Base-by-base conservation (phyloP, 1,140 invertebrate species). In the Scylla paramamosain region DNA sequence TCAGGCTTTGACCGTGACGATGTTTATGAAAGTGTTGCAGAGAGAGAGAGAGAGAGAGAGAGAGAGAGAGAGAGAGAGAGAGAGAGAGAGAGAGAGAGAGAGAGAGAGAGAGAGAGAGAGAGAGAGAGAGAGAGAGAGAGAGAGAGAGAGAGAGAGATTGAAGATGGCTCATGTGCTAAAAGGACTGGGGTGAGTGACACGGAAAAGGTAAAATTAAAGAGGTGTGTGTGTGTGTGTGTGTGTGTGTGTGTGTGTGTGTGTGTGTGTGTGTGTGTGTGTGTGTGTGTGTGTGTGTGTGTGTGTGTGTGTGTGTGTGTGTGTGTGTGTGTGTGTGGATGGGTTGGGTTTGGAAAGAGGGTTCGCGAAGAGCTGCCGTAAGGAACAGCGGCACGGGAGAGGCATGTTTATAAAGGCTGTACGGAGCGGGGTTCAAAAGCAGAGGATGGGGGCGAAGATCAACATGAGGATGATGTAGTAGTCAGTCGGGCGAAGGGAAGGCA, bases 21-120 rank as follows among this genome's bases (percentile, higher is more conserved):
- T 52, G 90, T 32, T 45, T 52, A 46, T 28, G 90, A 28, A 46
- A 7, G 48, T n/a, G n/a, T n/a, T n/a, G n/a, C n/a, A 59, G 90
- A 28, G 90, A 59, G 90, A 67, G 90, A 48, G 90, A 48, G 90
- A 52, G 90, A 92, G 90, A 31, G 90, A 67, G 90, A 31, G 90
- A 92, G 90, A 31, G 90, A 92, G 90, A 31, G 90, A 91, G 90
- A 59, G 90, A 67, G 90, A 59, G 46, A 59, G 90, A 92, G 90
- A 67, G 90, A 92, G 90, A 67, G 90, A 77, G 52, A 92, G 90
- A 59, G 90, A 67, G 48, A 59, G 90, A 77, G 67, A 77, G n/a
- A 77, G 67, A 77, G 67, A n/a, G 67, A n/a, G 67, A n/a, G 67
- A 77, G 67, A n/a, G 67, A 77, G 20, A 77, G 20, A n/a, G n/a